Evolutionary conservation across 2,113 vertebrate species (phyloP), one percentile per base, ranked within the genome.

Genomic region (Panurus biarmicus): DNA sequence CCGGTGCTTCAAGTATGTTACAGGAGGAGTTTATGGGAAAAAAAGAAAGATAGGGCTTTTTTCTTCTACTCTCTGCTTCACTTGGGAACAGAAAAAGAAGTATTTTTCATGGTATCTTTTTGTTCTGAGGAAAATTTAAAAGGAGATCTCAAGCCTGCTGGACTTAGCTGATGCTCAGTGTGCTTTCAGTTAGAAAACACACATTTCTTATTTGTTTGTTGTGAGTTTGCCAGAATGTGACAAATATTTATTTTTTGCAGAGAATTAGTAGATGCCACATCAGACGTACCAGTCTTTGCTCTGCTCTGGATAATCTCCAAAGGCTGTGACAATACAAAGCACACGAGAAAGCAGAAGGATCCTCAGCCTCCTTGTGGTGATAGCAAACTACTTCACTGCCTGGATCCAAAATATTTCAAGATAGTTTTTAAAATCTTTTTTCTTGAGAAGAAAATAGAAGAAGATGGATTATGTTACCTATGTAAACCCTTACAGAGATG

Each of bases 331-430:
- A 77, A 54, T 4, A 54, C 35, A 74, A 73, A 89, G 75, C 73
- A 54, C 21, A 9, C 1, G 7, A 50, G 33, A 45, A 75, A 79
- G 47, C 3, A 25, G 47, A 83, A 57, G 19, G 58, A 64, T 22
- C 58, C 31, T 89, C 73, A 78, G 87, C 89, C 93, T 96, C 91
- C 93, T 90, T 42, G 70, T 65, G 77, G 93, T 54, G 42, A 89
- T 1, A n/a, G 38, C 16, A 13, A 75, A 72, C 65, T 25, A 95
- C n/a, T 85, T 87, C 86, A 89, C 47, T 57, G 58, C 9, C 64
- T 3, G 1, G 6, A 54, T n/a, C 42, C 29, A 14, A n/a, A 57
- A 22, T 6, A 20, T 13, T 38, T n/a, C 14, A 31, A 53, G 25
- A 50, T 5, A 85, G 2, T 5, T 77, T 50, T 31, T 42, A 2